Conservation (phyloP, 2,888 invertebrate species). For the Thera britannica region DNA sequence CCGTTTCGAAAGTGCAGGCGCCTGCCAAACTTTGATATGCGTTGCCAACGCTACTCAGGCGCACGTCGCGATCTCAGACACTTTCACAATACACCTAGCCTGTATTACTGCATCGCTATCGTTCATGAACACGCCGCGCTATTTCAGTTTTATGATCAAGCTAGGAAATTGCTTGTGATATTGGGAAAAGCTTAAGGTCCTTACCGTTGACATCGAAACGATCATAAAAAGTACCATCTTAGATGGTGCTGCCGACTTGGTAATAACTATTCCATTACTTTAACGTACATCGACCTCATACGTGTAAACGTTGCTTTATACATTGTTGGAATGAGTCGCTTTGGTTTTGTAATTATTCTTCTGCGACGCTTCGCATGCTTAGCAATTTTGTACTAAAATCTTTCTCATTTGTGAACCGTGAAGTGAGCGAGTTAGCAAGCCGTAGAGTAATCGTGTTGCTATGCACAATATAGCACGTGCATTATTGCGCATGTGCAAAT, state of each 20-base stretch:
- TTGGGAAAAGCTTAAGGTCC: conserved; percentile 28
- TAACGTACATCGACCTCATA: not conserved
- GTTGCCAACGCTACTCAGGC: conserved; percentile 63
- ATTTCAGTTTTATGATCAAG: conserved; percentile 34
- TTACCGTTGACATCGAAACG: conserved; percentile 17
- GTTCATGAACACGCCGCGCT: conserved; percentile 14
- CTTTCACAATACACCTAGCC: conserved; percentile 60
- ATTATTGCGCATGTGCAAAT: not conserved
- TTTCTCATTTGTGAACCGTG: not conserved
- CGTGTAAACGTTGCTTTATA: too few species aligned
- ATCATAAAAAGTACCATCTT: conserved; percentile 24
- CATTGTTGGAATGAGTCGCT: too few species aligned
- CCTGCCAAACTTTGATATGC: conserved; percentile 72
- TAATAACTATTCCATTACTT: conserved; percentile 21
- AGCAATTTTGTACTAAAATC: too few species aligned
- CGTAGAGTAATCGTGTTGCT: conserved; percentile 8
- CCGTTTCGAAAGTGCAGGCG: conserved; percentile 54
- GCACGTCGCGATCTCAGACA: conserved; percentile 48
- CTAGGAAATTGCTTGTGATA: conserved; percentile 32
- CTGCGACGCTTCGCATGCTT: too few species aligned
- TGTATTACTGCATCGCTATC: conserved; percentile 32
- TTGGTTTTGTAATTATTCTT: too few species aligned
- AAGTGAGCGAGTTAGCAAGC: not conserved
- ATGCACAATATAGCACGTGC: conserved; percentile 9
- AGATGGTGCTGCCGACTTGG: conserved; percentile 11